Percentiles rank a stretch among this genome's conserved stretches.
These are phyloP conservation scores for Chelmon rostratus DNA, from an alignment of 2,797 vertebrate genomes.

Conservation along the genomic window DNA sequence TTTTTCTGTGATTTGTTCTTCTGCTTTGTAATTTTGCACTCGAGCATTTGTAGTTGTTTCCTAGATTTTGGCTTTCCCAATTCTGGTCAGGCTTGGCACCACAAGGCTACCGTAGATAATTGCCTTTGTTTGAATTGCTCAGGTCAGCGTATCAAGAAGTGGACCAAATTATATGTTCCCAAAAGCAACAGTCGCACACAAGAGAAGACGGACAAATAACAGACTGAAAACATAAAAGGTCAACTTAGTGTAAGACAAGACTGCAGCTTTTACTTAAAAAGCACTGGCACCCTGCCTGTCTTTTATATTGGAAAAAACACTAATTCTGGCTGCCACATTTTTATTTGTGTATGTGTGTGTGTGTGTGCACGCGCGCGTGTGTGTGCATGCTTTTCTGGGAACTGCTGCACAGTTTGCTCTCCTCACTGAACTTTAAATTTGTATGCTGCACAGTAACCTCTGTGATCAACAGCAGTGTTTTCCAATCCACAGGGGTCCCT, in stretches of 20 bases:
- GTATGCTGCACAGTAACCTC: constrained; percentile 65
- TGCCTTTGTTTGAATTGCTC: neutral
- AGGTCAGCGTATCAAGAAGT: constrained; percentile 19
- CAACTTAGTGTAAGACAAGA: constrained; percentile 11
- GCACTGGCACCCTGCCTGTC: constrained; percentile 22
- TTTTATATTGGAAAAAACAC: constrained; percentile 42
- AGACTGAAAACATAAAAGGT: constrained; percentile 43
- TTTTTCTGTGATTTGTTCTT: neutral
- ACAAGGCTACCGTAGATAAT: neutral
- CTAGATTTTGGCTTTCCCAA: neutral
- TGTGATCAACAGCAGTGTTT: constrained; percentile 65
- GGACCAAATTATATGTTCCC: constrained; percentile 19
- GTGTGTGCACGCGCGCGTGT: constrained; percentile 22
- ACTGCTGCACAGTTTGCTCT: constrained; percentile 58
- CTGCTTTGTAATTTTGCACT: neutral
- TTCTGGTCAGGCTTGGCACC: neutral
- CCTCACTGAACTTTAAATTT: constrained; percentile 68
- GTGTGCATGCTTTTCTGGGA: constrained; percentile 38
- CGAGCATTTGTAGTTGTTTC: neutral
- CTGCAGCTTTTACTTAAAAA: constrained; percentile 31
- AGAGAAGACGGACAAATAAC: constrained; percentile 24
- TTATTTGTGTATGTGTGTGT: constrained; percentile 38
- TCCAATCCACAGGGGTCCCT: constrained; percentile 59
- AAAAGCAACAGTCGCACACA: neutral
- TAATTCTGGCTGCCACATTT: constrained; percentile 31